Evolutionary conservation across 2,113 vertebrate genomes (phyloP), one percentile per base, ranked within the genome.

Genomic region (Scalopus aquaticus): DNA sequence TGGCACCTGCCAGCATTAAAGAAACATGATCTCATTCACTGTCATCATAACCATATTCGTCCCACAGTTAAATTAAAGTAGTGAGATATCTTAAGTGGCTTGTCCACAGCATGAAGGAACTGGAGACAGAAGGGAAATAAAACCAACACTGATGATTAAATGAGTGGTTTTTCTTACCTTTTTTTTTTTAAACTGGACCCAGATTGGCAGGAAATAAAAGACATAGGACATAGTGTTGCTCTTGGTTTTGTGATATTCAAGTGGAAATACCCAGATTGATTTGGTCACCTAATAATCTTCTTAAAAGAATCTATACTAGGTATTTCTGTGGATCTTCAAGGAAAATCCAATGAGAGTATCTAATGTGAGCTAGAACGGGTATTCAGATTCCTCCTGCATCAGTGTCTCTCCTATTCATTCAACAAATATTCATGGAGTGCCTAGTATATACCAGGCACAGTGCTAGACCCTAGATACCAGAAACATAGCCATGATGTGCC

Each of bases 11-110:
- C 20, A 42, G 65, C 42, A 77, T 91, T 82, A 51, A 10, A 81
- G 93, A 87, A 88, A 32, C 30, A 39, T 85, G 39, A 42, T 74
- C 35, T 77, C 58, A 81, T 96, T 69, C 83, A 72, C 65, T 62
- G 22, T 87, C 35, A 3, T 89, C 80, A 93, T 58, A 77, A 49
- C 70, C 19, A 10, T 79, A 81, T 82, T 72, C 83, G 64, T 89
- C n/a, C 49, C 13, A 15, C 22, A 26, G 32, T 26, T 54, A 78
- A 91, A 91, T 80, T 62, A 56, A 93, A 89, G 37, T 19, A 64
- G 77, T 44, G 3, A 24, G 46, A 24, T 37, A 26, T 65, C 20
- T 76, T 77, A 51, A 93, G 69, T 69, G 73, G 3, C 26, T 93
- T 49, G 46, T 51, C 51, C 54, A 11, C 37, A 86, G 73, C n/a